Base-by-base conservation (phyloP, 2,113 vertebrate species). In the Myodes glareolus region DNA sequence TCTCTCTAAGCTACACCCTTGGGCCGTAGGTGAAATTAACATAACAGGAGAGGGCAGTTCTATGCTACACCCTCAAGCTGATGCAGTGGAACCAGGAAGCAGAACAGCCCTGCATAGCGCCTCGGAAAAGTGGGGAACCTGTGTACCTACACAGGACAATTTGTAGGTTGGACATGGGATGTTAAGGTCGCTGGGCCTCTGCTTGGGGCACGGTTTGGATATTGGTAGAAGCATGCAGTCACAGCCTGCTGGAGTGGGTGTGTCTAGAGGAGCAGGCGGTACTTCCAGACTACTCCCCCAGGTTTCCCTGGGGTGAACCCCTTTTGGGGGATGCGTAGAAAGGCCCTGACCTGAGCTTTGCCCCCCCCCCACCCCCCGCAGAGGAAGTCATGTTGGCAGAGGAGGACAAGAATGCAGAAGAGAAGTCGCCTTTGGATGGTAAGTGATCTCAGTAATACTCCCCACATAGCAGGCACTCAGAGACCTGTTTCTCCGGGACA, bases 321-420 rank as follows among this genome's bases (percentile, higher is more conserved):
- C 9, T 17, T 23, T 7, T 16, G 7, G 10, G 80, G 73, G n/a
- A 3, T 11, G 19, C 0, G 13, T 0, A 0, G 70, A n/a, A 1
- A 55, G 78, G 31, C 16, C 3, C 92, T 9, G 88, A 52, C 84
- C 88, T 67, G 12, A 76, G 55, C 31, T 67, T 23, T 10, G 95
- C 98, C 94, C 75, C 94, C 98, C 12, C 31, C 63, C 19, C 8
- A 95, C 98, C 94, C 75, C 94, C 98, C 12, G 21, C 99, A 99
- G 99, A 99, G 99, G 99, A 99, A 97, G 99, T 99, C 80, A 99
- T 99, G 99, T 98, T 99, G 98, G 99, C 99, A 0, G 99, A 99
- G 94, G 99, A 99, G 96, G 99, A 99, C 98, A 99, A 99, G 98
- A 99, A 99, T 0, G 99, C 99, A 0, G 99, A 99, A 94, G 99